phyloP scores from a whole-genome alignment of 2,113 vertebrate genomes.

The Myiagra hebetior region DNA sequence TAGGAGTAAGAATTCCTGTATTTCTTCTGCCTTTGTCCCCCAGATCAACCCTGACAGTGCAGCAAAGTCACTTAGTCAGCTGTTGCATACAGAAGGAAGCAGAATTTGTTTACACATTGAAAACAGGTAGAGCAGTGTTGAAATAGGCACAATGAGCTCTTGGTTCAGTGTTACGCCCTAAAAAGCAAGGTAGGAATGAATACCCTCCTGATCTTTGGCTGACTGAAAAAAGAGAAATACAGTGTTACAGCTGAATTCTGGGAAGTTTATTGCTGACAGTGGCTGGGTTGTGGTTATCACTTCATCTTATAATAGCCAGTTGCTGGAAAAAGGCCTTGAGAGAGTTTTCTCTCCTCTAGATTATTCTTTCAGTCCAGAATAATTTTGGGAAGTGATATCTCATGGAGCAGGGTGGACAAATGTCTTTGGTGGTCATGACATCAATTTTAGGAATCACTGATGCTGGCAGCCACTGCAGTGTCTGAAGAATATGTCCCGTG shows the following conservation, averaged over 20 bases:
- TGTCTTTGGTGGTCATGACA: not conserved
- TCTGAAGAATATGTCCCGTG: not conserved
- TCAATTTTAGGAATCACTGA: not conserved
- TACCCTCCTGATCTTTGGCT: not conserved
- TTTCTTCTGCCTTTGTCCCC: not conserved
- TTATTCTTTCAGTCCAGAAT: not conserved
- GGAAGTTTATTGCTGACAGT: not conserved
- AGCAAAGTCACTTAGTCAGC: not conserved
- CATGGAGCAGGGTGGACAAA: accelerated
- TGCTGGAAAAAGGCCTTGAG: not conserved
- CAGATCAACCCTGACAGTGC: not conserved
- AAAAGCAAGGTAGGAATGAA: not conserved
- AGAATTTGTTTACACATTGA: not conserved
- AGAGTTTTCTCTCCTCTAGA: not conserved
- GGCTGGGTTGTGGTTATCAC: accelerated
- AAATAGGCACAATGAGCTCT: not conserved
- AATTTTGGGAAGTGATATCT: not conserved
- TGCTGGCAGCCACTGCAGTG: not conserved
- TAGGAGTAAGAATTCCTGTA: not conserved
- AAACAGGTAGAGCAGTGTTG: not conserved
- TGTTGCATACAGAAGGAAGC: not conserved
- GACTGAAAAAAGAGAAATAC: not conserved
- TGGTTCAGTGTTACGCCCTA: not conserved
- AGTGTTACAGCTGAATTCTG: not conserved
- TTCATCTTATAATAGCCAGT: accelerated